Evolutionary conservation across 2,113 vertebrate genomes (phyloP), one percentile per base, ranked within the genome.

Genomic region (Chionomys nivalis): DNA sequence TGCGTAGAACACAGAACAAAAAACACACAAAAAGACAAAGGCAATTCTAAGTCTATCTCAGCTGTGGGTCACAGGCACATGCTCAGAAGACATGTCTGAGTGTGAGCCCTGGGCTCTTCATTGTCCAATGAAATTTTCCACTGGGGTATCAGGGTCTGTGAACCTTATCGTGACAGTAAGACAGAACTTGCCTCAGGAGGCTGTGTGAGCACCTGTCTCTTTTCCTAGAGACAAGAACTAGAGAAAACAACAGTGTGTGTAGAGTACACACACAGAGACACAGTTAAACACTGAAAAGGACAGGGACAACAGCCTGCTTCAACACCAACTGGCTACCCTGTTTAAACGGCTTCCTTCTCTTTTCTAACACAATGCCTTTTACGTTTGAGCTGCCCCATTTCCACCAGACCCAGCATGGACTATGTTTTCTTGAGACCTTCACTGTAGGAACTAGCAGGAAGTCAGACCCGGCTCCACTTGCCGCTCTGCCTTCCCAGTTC

Each of bases 321-420:
- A 58, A 19, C 78, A 31, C 13, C 47, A 93, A 23, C 19, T 4
- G 6, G 4, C 70, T 87, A 36, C 73, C n/a, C 21, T 68, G 79
- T 87, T 85, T 31, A 68, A 28, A 92, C 70, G 10, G 28, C 16
- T 87, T 90, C 21, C 12, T 63, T 87, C 86, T 89, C 33, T 70
- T 52, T 77, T 90, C 66, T 61, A 87, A 72, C 10, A n/a, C 26
- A 81, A 70, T 58, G 44, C 75, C 33, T 82, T 95, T 91, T 87
- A 89, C 70, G 75, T 61, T 79, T 89, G 36, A 72, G 19, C 26
- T 28, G 44, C 31, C 1, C 12, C 24, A 10, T 36, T 13, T 26
- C 26, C 23, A 66, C 19, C 33, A 77, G 28, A 76, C 6, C 11
- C 47, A 83, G 66, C 81, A 65, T 26, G 52, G 8, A 39, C 61